A percentile compares a stretch with the other conserved stretches of the same genome.
Conservation (phyloP, 2,113 vertebrate species). For the Mesitornis unicolor region DNA sequence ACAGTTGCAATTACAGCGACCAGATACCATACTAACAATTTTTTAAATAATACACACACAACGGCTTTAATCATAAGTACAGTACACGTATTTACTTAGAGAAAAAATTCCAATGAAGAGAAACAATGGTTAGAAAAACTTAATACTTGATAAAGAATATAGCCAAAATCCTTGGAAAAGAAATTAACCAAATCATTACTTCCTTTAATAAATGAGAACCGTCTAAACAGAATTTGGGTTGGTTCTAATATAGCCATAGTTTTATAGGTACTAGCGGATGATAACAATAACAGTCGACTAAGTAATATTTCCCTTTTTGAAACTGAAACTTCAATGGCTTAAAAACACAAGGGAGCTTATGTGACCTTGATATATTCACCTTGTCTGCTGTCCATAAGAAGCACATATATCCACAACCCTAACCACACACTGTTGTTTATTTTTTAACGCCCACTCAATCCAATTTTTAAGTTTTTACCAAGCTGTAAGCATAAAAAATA, state of each 20-base stretch:
- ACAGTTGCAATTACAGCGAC: background rate
- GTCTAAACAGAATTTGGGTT: background rate
- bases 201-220: background rate
- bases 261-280: background rate
- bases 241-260: background rate
- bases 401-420: background rate
- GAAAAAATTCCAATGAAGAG: background rate
- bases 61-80: background rate
- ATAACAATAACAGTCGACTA: background rate
- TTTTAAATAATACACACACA: background rate
- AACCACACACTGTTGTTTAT: background rate
- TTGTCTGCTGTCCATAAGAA: background rate
- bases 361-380: background rate
- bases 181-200: background rate
- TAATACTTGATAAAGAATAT: background rate
- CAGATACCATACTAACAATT: background rate
- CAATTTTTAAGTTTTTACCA: background rate
- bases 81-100: background rate
- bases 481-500: background rate
- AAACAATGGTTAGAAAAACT: constrained; percentile 4
- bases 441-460: background rate
- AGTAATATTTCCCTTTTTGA: background rate
- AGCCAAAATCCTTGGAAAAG: background rate
- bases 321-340: background rate
- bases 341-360: background rate